Percentiles rank a stretch among this genome's conserved stretches.
Evolutionary conservation across 2,797 vertebrate genomes (phyloP).

Genomic region (Premnoplex brunnescens): DNA sequence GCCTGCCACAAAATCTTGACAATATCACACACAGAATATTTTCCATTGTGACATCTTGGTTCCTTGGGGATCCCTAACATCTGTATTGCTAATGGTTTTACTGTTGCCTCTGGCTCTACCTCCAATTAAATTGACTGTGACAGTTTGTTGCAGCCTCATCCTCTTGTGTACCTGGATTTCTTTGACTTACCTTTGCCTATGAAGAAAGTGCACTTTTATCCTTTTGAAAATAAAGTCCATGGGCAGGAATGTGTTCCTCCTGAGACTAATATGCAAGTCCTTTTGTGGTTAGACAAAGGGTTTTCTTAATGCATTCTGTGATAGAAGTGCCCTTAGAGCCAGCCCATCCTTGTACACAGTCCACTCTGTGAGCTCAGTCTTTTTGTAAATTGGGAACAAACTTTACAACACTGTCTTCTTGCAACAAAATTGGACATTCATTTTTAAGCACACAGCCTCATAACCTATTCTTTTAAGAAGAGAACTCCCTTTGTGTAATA

Average conservation of each 20-base stretch:
- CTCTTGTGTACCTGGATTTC: slow-evolving; percentile 60
- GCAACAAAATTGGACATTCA: slow-evolving; percentile 50
- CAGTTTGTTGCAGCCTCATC: slow-evolving; percentile 47
- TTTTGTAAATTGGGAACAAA: slow-evolving; percentile 54
- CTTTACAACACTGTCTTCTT: slow-evolving; percentile 46
- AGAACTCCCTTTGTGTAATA: slow-evolving; percentile 42
- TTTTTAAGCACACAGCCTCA: slow-evolving; percentile 51
- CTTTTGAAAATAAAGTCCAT: slow-evolving; percentile 60
- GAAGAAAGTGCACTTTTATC: slow-evolving; percentile 65
- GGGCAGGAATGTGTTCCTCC: neutral
- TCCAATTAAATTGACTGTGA: slow-evolving; percentile 37
- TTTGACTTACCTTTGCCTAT: slow-evolving; percentile 62
- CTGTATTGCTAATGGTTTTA: slow-evolving; percentile 55
- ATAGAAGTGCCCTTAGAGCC: slow-evolving; percentile 53
- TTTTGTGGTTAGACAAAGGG: slow-evolving; percentile 55
- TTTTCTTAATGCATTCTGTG: slow-evolving; percentile 56
- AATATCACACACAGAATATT: neutral
- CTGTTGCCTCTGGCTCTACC: slow-evolving; percentile 35
- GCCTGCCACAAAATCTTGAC: neutral
- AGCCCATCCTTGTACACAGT: slow-evolving; percentile 15
- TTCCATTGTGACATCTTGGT: neutral
- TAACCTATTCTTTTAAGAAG: slow-evolving; percentile 54
- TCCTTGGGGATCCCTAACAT: slow-evolving; percentile 24
- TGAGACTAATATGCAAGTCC: slow-evolving; percentile 53
- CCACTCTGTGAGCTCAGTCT: slow-evolving; percentile 22